phyloP scores from a whole-genome alignment of 2,113 vertebrate genomes.

The Equus przewalskii region DNA sequence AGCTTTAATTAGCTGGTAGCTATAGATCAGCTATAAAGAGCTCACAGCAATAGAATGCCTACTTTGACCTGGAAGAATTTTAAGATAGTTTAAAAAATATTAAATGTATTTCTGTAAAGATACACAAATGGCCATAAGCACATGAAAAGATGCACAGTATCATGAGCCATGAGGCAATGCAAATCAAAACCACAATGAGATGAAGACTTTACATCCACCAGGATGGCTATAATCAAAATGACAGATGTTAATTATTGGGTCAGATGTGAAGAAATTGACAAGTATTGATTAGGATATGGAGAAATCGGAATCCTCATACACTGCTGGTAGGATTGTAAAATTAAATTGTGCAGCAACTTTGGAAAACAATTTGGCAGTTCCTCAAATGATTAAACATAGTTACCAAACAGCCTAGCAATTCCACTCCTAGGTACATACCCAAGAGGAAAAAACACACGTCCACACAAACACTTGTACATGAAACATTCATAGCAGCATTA shows the following conservation, averaged over 20 bases:
- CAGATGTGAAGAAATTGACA: not conserved
- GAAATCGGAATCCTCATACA: not conserved
- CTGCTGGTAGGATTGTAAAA: not conserved
- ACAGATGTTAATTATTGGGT: not conserved
- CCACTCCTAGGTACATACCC: not conserved
- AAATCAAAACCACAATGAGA: slow-evolving; percentile 50
- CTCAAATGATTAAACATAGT: slow-evolving; percentile 21
- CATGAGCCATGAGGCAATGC: not conserved
- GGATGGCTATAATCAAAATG: not conserved
- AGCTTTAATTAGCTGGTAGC: not conserved
- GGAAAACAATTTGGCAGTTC: slow-evolving; percentile 8
- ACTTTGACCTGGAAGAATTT: slow-evolving; percentile 5
- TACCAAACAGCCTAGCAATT: not conserved
- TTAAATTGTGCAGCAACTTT: slow-evolving; percentile 2
- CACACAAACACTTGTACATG: not conserved
- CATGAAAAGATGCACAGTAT: not conserved
- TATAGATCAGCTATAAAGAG: not conserved
- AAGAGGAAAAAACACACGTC: not conserved
- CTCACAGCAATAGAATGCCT: not conserved
- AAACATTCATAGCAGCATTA: not conserved
- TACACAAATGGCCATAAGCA: not conserved
- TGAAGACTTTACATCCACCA: not conserved
- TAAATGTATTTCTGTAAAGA: not conserved
- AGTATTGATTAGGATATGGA: not conserved
- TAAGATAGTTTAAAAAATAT: not conserved